Evolutionary conservation across 92 coral and sea anemone species (phyloP), one percentile per base, ranked within the genome.

Genomic region (Meandrina meandrites): DNA sequence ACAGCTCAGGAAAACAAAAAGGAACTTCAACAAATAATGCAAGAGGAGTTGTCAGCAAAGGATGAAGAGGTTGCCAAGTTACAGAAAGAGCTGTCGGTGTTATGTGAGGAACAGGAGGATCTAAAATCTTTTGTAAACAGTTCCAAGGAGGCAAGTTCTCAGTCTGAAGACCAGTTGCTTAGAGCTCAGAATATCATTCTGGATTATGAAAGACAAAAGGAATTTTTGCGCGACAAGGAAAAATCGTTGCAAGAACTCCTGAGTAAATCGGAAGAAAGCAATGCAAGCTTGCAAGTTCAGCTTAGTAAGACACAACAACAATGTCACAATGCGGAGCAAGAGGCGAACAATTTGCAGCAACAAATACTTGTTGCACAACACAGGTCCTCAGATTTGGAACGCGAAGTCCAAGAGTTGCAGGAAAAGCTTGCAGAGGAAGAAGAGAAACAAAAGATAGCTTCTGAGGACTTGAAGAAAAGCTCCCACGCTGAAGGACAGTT

Each of bases 61-160:
- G 98, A 93, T 50, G 87, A 80, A 47, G 93, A 91, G 36, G 84
- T 94, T 83, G 80, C 76, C 28, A 86, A 81, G 78, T 77, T 94
- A 77, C 96, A 94, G 64, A 86, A 93, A 32, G 94, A 94, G 81
- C 79, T 93, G 71, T 75, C 78, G 7, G 73, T 60, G 74, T 27
- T 88, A 69, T 84, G 84, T 66, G 89, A 80, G 62, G 89, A 91
- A 50, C 82, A 81, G 34, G 83, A 70, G 32, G 53, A 73, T 73
- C 71, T 90, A 48, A 60, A 83, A 72, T 4, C 74, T 19, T 79
- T 75, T 45, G 67, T 71, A 17, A 56, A 88, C 4, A 78, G 68
- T 62, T 48, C 32, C 12, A 84, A 37, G 62, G 81, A 88, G 45
- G 76, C 84, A 24, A 50, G 53, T 45, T 45, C 4, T 22, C 35